These are phyloP conservation scores for Rhodinocichla rosea DNA, from an alignment of 2,113 vertebrate genomes.

Conservation along the genomic window DNA sequence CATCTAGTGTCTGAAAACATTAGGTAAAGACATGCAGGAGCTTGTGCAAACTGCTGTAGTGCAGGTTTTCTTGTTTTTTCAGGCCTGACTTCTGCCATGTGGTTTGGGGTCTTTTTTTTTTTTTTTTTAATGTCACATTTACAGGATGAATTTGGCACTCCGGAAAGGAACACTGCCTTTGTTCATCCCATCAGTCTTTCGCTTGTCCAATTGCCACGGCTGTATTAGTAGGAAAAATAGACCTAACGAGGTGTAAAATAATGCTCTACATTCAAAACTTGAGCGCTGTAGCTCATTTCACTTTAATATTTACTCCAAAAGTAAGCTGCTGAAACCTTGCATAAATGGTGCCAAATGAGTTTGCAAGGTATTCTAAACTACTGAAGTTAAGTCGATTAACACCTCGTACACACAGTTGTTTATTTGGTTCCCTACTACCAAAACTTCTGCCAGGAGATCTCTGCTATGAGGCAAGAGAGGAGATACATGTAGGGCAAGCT, in stretches of 20 bases:
- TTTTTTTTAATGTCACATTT: slow-evolving; percentile 31
- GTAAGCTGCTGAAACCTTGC: slow-evolving; percentile 1
- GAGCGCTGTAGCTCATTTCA: not conserved
- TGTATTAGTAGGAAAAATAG: slow-evolving; percentile 25
- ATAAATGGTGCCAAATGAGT: not conserved
- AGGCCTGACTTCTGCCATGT: slow-evolving; percentile 6
- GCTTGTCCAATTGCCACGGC: not conserved
- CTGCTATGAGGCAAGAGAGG: not conserved
- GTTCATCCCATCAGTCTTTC: slow-evolving; percentile 21
- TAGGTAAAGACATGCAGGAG: not conserved
- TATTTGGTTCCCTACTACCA: not conserved
- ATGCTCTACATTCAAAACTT: not conserved
- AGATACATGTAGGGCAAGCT: not conserved
- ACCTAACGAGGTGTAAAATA: slow-evolving; percentile 37
- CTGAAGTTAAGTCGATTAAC: slow-evolving; percentile 12
- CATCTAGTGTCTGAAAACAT: not conserved
- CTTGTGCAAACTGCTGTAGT: not conserved
- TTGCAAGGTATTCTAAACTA: not conserved
- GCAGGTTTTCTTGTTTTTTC: not conserved
- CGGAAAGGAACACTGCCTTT: not conserved
- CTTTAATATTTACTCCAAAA: slow-evolving; percentile 49
- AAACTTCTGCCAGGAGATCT: not conserved
- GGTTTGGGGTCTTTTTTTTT: not conserved
- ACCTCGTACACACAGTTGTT: not conserved
- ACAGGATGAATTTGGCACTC: not conserved